Evolutionary conservation across 2,113 vertebrate species (phyloP).

Genomic region (Aegotheles bennettii): DNA sequence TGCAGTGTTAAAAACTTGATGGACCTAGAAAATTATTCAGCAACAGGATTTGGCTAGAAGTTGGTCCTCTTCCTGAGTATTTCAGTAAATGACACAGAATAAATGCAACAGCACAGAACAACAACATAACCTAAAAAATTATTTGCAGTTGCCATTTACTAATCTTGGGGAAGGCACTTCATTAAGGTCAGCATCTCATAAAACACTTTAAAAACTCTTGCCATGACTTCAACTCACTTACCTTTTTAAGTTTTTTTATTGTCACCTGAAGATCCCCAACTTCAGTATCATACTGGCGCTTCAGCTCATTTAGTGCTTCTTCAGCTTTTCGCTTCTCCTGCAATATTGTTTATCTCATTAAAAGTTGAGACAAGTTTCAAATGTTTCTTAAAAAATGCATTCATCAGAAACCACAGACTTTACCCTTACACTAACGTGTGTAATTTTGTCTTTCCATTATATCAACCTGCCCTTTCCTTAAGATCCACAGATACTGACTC

Average conservation of each 20-base stretch:
- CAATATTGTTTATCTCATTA: background rate
- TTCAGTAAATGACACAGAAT: background rate
- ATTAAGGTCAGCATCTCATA: background rate
- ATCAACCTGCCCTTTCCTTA: background rate
- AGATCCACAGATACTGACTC: background rate
- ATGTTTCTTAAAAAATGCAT: background rate
- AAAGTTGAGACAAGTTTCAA: background rate
- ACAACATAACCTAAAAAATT: background rate
- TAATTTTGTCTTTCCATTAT: background rate
- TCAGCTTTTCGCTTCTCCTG: conserved; percentile 87
- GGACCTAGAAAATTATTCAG: background rate
- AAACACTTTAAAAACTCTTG: background rate
- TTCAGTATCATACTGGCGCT: conserved; percentile 84
- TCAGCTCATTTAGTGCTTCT: conserved; percentile 79
- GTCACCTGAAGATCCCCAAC: conserved; percentile 91
- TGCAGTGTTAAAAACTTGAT: background rate
- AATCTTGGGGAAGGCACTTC: background rate
- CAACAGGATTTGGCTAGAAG: background rate
- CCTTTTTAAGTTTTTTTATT: conserved; percentile 89
- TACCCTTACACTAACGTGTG: background rate
- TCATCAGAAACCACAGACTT: background rate
- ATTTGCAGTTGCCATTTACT: background rate
- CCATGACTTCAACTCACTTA: conserved; percentile 13
- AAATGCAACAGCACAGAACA: background rate
- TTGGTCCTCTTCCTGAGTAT: background rate